phyloP scores from a whole-genome alignment of 2,797 vertebrate genomes.

The Squalus acanthias region DNA sequence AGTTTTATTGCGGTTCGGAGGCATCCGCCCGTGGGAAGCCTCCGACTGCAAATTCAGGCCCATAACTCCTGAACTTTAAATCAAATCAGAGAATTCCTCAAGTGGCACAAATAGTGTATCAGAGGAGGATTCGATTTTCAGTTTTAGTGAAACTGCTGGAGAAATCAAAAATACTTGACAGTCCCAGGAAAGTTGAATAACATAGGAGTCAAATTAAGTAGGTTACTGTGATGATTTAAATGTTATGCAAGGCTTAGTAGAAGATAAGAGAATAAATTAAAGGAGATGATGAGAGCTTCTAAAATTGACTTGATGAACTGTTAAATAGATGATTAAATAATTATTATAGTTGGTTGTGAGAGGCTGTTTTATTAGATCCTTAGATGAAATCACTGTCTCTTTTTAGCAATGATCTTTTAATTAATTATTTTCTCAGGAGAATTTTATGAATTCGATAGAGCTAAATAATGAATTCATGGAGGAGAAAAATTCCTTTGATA shows the following conservation, averaged over 20 bases:
- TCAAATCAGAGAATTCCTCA: not conserved
- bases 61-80: not conserved
- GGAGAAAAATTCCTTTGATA: not conserved
- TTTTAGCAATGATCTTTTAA: not conserved
- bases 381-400: not conserved
- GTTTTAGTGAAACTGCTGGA: not conserved
- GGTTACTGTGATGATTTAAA: not conserved
- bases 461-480: not conserved
- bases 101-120: not conserved
- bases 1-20: no score
- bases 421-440: not conserved
- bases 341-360: not conserved
- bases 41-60: no score
- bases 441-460: not conserved
- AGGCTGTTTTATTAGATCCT: not conserved
- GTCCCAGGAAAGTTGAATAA: not conserved
- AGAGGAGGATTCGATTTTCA: not conserved
- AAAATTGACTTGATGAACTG: not conserved
- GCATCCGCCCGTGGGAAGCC: no score
- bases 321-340: not conserved
- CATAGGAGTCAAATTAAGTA: not conserved
- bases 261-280: not conserved
- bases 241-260: not conserved
- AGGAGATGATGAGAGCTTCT: not conserved
- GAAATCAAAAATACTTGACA: not conserved